Base-by-base conservation (phyloP, 2,113 vertebrate genomes). In the Atlantisia rogersi region DNA sequence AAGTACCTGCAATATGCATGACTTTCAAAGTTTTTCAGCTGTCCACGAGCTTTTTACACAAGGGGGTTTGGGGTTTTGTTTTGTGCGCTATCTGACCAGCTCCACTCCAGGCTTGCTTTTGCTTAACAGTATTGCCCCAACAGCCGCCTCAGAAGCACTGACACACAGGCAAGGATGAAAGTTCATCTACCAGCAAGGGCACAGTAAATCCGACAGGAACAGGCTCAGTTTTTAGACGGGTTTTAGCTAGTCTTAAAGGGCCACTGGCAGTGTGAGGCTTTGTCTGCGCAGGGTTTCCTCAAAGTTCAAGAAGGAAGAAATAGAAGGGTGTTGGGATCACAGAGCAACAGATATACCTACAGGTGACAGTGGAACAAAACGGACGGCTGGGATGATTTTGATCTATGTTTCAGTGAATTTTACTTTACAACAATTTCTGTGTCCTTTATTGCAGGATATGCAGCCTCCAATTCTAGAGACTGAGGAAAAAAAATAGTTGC, bases 401-500 rank as follows among this genome's bases (percentile, higher is more conserved):
- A 58, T 40, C 39, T 35, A 5, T 17, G 7, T 5, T 29, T 78
- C 62, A 25, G 11, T n/a, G 19, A 73, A 39, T 52, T 56, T 64
- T 35, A 22, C 10, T 78, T 71, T 79, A 69, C 15, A 80, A 6
- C 29, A 18, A 16, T 25, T 86, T 69, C 50, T 73, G n/a, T 7
- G 10, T n/a, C 0, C 0, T 67, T 78, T 82, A 86, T 25, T 87
- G 52, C 39, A 63, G 19, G 12, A 68, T 1, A 0, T 40, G 44
- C 25, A 71, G 52, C 6, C 39, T 92, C 19, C 26, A 48, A 5
- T 52, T 76, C 22, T 48, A 82, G 22, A 82, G 24, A 48, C 0
- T 31, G 28, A 70, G 25, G 46, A 82, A 90, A 67, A 50, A 3
- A 58, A 85, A 40, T 11, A 15, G 4, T 58, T 85, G 44, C 24